These are phyloP conservation scores for Aromia moschata DNA, from an alignment of 2,888 invertebrate species.

Conservation along the genomic window DNA sequence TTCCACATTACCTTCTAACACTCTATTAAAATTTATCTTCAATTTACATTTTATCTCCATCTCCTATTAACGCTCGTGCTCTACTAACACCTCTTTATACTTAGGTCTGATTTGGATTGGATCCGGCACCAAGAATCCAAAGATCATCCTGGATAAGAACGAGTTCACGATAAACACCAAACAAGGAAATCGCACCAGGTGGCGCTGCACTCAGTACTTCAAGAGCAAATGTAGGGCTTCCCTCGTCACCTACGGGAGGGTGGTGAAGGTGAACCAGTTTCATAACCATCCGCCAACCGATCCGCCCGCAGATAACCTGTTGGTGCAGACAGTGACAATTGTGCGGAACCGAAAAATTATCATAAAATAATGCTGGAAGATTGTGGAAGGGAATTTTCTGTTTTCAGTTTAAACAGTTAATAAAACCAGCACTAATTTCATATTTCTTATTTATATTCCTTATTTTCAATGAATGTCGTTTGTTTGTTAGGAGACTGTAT, in stretches of 20 bases:
- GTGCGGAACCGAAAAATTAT: conserved; percentile 19
- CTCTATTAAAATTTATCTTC: too few relatives aligned
- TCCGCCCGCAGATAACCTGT: conserved; percentile 33
- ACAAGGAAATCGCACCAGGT: conserved; percentile 41
- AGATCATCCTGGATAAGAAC: conserved; percentile 45
- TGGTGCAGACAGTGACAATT: conserved; percentile 34
- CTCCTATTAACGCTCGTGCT: too few relatives aligned
- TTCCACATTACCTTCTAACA: too few relatives aligned
- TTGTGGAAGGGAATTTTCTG: too few relatives aligned
- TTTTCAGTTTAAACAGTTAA: too few relatives aligned
- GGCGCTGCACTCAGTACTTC: conserved; percentile 48
- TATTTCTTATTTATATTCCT: too few relatives aligned
- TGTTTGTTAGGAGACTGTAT: too few relatives aligned
- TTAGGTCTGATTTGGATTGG: conserved; percentile 45
- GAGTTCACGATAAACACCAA: conserved; percentile 46
- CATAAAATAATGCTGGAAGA: conserved; percentile 17
- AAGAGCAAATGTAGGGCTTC: conserved; percentile 50
- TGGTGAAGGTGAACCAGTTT: conserved; percentile 44
- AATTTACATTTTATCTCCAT: too few relatives aligned
- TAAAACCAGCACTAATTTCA: too few relatives aligned
- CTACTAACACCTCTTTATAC: conserved; percentile 21
- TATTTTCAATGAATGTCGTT: too few relatives aligned
- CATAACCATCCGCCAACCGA: conserved; percentile 50
- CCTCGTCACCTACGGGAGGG: conserved; percentile 45
- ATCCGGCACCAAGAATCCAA: conserved; percentile 46